Evolutionary conservation across 2,888 invertebrate genomes (phyloP), one percentile per base, ranked within the genome.

Genomic region (Drosophila greeni): DNA sequence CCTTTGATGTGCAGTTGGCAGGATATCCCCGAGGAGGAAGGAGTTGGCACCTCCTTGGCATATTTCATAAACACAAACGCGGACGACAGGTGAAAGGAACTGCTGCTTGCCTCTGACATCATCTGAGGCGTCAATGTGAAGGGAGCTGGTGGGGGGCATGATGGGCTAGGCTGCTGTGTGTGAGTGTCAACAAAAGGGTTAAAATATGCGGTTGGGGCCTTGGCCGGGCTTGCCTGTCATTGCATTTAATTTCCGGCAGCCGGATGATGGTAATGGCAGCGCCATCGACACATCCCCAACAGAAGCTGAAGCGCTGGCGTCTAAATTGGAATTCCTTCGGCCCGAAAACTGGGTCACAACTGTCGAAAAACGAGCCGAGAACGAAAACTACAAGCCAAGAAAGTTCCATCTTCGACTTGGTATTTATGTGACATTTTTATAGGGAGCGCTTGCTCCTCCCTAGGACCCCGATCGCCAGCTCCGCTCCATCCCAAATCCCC

Each of bases 371-470:
- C 51, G 54, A 56, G 57, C 51, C 34, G 58, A 24, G 14, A 39
- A 16, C 31, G 16, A 24, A 18, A 40, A 64, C 62, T 55, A 36
- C 43, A 37, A 43, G 54, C 49, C 49, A 45, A 51, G 55, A 53
- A 54, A 57, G 52, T 52, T 54, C 66, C 61, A 78, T 78, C 82
- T 78, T 81, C 65, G 78, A 74, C 78, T 77, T 75, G 73, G 81
- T 75, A 81, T 78, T 83, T 78, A 83, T 78, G 81, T 81, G 78
- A 78, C 78, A 81, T 81, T 78, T 78, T 78, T 78, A 78, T 81
- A 83, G 78, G 66, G 39, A 72, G 49, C 59, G 55, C 57, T 67
- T 55, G 77, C 62, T 62, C 62, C 62, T 62, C 52, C 42, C 52
- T 52, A 65, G 62, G 65, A 62, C 65, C 62, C 62, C 62, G 31